Evolutionary conservation across 2,797 vertebrate species (phyloP).

Genomic region (Poecilia picta): DNA sequence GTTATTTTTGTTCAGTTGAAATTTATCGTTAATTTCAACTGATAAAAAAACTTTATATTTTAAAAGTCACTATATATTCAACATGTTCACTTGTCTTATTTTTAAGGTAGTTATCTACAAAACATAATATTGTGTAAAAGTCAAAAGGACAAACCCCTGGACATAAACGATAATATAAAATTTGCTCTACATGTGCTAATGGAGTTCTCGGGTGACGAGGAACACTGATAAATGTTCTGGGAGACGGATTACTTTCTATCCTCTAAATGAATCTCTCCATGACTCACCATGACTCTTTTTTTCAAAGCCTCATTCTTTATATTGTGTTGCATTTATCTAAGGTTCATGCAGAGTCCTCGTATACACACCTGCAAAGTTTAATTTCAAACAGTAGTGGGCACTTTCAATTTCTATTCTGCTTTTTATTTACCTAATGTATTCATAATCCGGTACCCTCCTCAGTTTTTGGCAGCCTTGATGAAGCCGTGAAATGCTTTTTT

Average conservation of each 20-base stretch:
- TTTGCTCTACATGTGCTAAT: conserved; percentile 81
- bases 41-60: not conserved
- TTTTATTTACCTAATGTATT: conserved; percentile 32
- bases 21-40: not conserved
- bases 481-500: not conserved
- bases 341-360: conserved; percentile 38
- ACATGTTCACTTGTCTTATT: not conserved
- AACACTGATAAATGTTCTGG: conserved; percentile 86
- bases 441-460: conserved; percentile 24
- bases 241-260: conserved; percentile 84
- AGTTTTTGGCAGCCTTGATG: not conserved
- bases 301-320: conserved; percentile 69
- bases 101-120: not conserved
- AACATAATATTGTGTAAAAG: conserved; percentile 34
- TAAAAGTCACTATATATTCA: not conserved
- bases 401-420: conserved; percentile 23
- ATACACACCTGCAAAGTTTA: conserved; percentile 47
- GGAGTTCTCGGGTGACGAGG: conserved; percentile 69
- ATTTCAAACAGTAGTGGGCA: conserved; percentile 53
- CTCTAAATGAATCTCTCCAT: conserved; percentile 63
- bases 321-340: conserved; percentile 64
- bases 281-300: conserved; percentile 70
- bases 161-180: conserved; percentile 78
- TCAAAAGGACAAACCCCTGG: conserved; percentile 63
- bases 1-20: not conserved